Evolutionary conservation across 2,113 vertebrate genomes (phyloP).

Genomic region (Lynx canadensis): DNA sequence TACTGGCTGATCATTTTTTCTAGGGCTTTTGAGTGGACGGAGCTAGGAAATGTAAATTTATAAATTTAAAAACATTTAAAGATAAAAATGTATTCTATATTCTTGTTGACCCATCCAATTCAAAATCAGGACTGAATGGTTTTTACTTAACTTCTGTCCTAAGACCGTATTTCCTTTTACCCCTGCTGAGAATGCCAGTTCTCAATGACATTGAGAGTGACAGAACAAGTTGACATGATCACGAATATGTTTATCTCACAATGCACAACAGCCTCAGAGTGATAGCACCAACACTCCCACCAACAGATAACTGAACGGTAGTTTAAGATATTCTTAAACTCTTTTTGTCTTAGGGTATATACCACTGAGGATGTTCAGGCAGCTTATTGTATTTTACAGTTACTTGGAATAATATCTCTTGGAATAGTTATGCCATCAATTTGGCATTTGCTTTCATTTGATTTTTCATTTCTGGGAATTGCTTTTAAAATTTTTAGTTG

Average conservation of each 20-base stretch:
- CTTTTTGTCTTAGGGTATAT: background rate
- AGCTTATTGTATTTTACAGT: background rate
- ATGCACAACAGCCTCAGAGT: background rate
- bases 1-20: background rate
- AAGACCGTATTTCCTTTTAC: background rate
- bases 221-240: background rate
- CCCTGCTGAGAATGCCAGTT: background rate
- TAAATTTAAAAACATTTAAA: conserved; percentile 13
- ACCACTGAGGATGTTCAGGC: background rate
- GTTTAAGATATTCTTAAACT: background rate
- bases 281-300: background rate
- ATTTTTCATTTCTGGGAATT: background rate
- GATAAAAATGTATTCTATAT: background rate
- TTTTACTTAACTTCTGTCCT: conserved; percentile 30
- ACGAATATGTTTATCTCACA: background rate
- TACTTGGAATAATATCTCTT: conserved; percentile 29
- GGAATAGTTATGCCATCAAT: background rate
- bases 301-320: background rate
- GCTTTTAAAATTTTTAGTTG: background rate
- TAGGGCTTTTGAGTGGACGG: background rate
- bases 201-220: background rate
- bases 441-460: conserved; percentile 43
- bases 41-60: conserved; percentile 8
- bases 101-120: background rate
- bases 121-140: background rate